Percentiles rank a stretch among this genome's conserved stretches.
Conservation (phyloP, 2,888 invertebrate genomes). For the Nowickia ferox region DNA sequence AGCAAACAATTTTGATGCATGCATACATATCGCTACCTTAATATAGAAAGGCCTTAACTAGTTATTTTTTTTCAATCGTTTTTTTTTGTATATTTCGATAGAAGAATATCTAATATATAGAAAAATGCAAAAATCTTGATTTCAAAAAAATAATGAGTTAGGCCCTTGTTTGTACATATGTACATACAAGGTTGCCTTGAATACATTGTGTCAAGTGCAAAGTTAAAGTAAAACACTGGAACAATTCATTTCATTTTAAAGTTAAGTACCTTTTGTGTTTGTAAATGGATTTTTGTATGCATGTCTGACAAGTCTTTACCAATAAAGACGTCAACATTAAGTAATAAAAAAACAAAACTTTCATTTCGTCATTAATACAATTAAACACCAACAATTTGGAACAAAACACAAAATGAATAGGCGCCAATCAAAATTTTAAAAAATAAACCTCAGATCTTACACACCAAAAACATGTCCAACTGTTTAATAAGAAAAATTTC, state of each 20-base stretch:
- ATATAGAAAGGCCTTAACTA: no score
- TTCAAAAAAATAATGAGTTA: no score
- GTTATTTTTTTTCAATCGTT: no score
- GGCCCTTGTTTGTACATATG: not conserved
- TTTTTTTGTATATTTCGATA: no score
- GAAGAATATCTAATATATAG: no score
- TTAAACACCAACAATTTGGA: conserved; percentile 21
- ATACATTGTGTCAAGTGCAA: conserved; percentile 62
- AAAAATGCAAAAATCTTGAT: no score
- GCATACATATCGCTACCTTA: not conserved
- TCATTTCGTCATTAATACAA: conserved; percentile 65
- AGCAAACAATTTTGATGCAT: not conserved
- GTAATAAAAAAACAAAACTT: conserved; percentile 56
- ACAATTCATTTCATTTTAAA: conserved; percentile 10
- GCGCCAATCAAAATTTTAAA: conserved; percentile 1
- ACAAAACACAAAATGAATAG: conserved; percentile 3
- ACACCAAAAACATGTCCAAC: conserved; percentile 8
- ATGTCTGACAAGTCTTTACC: conserved; percentile 34
- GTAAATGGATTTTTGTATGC: conserved; percentile 24
- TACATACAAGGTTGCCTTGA: conserved; percentile 28
- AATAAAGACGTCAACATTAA: conserved; percentile 18
- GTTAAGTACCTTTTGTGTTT: not conserved
- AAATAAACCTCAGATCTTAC: conserved; percentile 12
- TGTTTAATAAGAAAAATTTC: not conserved
- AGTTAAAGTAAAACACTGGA: conserved; percentile 48